Evolutionary conservation across 2,113 vertebrate species (phyloP).

Genomic region (Verasper variegatus): DNA sequence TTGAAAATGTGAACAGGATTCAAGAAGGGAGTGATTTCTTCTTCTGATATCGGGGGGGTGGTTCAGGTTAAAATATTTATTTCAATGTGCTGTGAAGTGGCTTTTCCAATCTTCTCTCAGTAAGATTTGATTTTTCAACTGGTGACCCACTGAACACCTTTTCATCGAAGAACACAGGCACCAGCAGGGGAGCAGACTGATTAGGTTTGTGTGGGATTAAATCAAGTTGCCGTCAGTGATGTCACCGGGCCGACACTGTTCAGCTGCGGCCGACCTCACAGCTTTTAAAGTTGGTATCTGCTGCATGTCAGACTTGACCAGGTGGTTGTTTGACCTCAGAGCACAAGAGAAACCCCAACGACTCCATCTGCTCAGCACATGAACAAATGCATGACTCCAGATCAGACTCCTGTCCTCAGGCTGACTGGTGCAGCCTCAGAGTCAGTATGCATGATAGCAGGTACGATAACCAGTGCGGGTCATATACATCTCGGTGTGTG

Average conservation of each 20-base stretch:
- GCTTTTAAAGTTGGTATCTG: constrained; percentile 43
- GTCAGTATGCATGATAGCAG: background rate
- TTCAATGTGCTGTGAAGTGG: background rate
- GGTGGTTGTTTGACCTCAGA: constrained; percentile 45
- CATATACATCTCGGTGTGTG: background rate
- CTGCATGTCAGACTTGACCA: constrained; percentile 43
- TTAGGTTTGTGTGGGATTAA: constrained; percentile 37
- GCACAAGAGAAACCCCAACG: background rate
- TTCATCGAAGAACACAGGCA: constrained; percentile 2
- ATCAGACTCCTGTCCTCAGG: constrained; percentile 13
- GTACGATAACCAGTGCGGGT: background rate
- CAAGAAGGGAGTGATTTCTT: background rate
- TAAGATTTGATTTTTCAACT: background rate
- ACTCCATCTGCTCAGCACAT: constrained; percentile 18
- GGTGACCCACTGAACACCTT: background rate
- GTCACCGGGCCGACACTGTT: constrained; percentile 29
- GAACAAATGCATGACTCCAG: constrained; percentile 26
- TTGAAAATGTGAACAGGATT: constrained; percentile 5
- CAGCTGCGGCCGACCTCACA: constrained; percentile 23
- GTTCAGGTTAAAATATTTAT: background rate
- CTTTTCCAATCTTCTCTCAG: background rate
- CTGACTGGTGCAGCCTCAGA: constrained; percentile 16
- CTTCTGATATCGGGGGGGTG: background rate
- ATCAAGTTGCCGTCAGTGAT: constrained; percentile 12
- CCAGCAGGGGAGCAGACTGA: constrained; percentile 25